phyloP scores from a whole-genome alignment of 2,797 vertebrate genomes.

The Hafferia zeledoni region DNA sequence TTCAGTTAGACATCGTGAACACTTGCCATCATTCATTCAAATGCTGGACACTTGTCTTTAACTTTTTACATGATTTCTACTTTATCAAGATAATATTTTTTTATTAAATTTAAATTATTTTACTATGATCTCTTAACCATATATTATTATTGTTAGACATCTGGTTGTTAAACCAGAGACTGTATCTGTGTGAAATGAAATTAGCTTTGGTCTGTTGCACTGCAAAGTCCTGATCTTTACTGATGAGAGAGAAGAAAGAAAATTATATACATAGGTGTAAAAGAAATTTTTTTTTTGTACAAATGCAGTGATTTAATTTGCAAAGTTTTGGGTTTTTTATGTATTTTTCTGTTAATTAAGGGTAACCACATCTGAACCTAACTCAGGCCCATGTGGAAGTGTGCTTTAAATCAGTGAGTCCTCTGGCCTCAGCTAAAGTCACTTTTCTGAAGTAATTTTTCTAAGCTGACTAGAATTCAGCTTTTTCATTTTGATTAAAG shows the following conservation, averaged over 20 bases:
- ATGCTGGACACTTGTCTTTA: not conserved
- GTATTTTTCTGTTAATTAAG: not conserved
- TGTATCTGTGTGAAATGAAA: not conserved
- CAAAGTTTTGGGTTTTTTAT: not conserved
- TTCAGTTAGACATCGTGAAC: not conserved
- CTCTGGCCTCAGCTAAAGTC: not conserved
- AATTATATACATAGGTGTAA: not conserved
- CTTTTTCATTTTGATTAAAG: not conserved
- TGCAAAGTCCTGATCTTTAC: not conserved
- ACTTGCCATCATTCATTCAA: not conserved
- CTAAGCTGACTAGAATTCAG: not conserved
- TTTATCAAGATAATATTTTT: not conserved
- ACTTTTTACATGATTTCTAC: not conserved
- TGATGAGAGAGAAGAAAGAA: not conserved
- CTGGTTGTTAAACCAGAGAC: not conserved
- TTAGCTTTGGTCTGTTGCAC: not conserved
- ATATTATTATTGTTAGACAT: not conserved
- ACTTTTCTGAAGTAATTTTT: not conserved
- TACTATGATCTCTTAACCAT: not conserved
- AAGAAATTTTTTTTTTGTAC: not conserved
- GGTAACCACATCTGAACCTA: not conserved
- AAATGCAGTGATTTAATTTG: not conserved
- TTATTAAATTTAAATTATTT: not conserved
- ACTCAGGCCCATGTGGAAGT: not conserved
- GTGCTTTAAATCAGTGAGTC: not conserved